phyloP scores from a whole-genome alignment of 2,888 invertebrate species.

The Lasiommata megera region DNA sequence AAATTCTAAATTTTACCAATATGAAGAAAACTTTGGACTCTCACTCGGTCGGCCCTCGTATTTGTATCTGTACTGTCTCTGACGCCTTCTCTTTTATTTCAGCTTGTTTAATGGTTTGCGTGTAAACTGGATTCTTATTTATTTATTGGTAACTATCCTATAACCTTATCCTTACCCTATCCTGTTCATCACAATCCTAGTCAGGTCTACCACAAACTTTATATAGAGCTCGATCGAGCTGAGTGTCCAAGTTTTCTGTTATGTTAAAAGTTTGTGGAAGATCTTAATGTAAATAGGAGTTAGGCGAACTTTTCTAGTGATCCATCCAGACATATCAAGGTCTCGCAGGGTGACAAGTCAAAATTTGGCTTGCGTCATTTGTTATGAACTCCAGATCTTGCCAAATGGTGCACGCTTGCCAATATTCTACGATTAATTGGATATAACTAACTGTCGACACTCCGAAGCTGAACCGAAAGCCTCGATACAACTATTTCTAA shows the following conservation, averaged over 20 bases:
- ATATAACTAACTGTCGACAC: too few relatives aligned
- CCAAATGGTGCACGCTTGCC: too few relatives aligned
- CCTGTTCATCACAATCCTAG: conserved; percentile 24
- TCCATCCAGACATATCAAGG: neutral
- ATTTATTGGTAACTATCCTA: conserved; percentile 72
- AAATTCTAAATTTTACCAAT: conserved; percentile 55
- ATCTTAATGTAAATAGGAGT: conserved; percentile 39
- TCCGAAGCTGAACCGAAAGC: too few relatives aligned
- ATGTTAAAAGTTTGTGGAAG: conserved; percentile 65
- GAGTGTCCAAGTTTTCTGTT: conserved; percentile 59
- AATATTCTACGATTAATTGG: too few relatives aligned
- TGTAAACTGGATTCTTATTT: conserved; percentile 72
- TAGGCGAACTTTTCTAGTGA: too few relatives aligned
- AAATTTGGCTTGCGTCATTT: too few relatives aligned
- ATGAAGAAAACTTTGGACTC: conserved; percentile 63
- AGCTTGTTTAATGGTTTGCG: conserved; percentile 81
- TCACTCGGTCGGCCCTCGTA: conserved; percentile 51
- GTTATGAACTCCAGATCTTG: too few relatives aligned
- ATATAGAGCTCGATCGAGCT: conserved; percentile 52
- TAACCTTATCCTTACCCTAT: conserved; percentile 47
- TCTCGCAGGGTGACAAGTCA: neutral
- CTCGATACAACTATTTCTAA: too few relatives aligned
- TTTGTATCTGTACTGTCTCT: conserved; percentile 37
- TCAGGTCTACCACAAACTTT: conserved; percentile 70
- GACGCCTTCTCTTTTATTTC: conserved; percentile 56